A percentile compares a stretch with the other conserved stretches of the same genome.
Evolutionary conservation across 2,888 invertebrate genomes (phyloP).

Genomic region (Dendrolimus pini): DNA sequence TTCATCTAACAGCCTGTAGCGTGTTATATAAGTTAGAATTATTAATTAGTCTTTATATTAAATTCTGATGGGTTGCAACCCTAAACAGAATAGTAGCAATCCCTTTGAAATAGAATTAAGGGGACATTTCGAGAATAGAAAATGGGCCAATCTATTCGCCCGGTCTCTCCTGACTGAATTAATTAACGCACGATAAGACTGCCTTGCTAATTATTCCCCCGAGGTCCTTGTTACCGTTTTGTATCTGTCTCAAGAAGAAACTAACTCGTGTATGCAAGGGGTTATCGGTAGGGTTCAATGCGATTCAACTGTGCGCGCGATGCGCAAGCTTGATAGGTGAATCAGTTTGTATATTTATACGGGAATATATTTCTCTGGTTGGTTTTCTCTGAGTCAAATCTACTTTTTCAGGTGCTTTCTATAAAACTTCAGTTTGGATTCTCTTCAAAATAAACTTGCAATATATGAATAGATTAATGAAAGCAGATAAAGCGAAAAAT

Average conservation of each 20-base stretch:
- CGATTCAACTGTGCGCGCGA: conserved; percentile 10
- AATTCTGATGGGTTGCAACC: neutral
- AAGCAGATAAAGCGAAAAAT: too few species aligned
- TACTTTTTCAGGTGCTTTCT: too few species aligned
- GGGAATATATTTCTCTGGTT: too few species aligned
- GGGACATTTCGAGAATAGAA: conserved; percentile 5
- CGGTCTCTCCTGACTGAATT: conserved; percentile 32
- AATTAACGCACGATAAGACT: conserved; percentile 55
- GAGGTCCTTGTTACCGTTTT: conserved; percentile 14
- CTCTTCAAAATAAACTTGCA: too few species aligned
- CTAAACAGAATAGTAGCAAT: neutral
- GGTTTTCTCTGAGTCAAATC: too few species aligned
- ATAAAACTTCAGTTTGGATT: too few species aligned
- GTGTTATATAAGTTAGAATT: too few species aligned
- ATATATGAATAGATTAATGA: too few species aligned
- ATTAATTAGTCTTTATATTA: too few species aligned
- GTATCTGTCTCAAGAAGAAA: conserved; percentile 19
- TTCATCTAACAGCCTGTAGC: too few species aligned
- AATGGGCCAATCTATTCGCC: conserved; percentile 12
- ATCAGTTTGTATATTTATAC: too few species aligned
- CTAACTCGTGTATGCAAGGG: conserved; percentile 7
- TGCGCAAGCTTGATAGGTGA: neutral
- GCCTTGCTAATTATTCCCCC: conserved; percentile 50
- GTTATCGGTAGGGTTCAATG: conserved; percentile 24
- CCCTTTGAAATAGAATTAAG: conserved; percentile 6